Evolutionary conservation across 2,797 vertebrate species (phyloP), one percentile per base, ranked within the genome.

Genomic region (Chelon labrosus): DNA sequence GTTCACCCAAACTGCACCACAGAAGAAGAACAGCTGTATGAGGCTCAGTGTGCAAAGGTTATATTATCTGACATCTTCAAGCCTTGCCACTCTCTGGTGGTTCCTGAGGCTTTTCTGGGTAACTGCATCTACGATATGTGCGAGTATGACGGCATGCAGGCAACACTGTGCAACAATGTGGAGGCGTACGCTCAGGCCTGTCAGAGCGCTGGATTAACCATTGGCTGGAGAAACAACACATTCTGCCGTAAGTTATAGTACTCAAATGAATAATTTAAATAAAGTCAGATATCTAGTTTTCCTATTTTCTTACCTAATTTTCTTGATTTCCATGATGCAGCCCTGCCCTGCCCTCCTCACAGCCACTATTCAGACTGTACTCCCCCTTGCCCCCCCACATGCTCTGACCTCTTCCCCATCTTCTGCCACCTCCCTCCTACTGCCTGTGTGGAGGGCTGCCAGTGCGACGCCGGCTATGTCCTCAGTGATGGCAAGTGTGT

Each of bases 111-210:
- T 5, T 94, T 94, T 66, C 73, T 93, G 27, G 74, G 69, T 17
- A 94, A 90, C 90, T 93, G 92, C 61, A 12, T 96, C 19, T 96
- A 93, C 2, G 95, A 96, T 88, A 92, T 96, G 92, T 96, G 95
- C 44, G 94, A 95, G 80, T 96, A 95, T 7, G 8, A 93, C 7
- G 95, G 95, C 78, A 96, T 96, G 95, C 70, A 84, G 79, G 75
- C 86, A 0, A 95, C 91, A 0, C 92, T 96, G 31, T 96, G 95
- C 0, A 91, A 96, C 86, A 96, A 95, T 9, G 77, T 95, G 65
- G 93, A 94, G 65, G 92, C 93, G 0, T 96, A 95, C 4, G 93
- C 93, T 35, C 93, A 96, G 81, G 94, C 93, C 67, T 96, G 95
- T 53, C 92, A 93, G 78, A 95, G 93, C 1, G 77, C 89, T 0